Conservation (phyloP, 2,888 invertebrate species). For the Chrysomela aeneicollis region DNA sequence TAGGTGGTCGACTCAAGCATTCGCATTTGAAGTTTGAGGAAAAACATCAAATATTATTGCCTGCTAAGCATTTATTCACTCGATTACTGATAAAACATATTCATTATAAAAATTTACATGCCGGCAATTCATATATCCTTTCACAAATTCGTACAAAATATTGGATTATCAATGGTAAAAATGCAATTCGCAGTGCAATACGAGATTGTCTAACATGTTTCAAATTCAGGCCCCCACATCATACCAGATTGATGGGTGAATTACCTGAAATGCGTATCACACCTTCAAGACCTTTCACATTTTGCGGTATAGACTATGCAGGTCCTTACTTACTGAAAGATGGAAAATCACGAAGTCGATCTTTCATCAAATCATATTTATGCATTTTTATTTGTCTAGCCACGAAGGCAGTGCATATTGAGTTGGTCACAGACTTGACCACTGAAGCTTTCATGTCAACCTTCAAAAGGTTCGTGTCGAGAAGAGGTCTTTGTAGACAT, state of each 20-base stretch:
- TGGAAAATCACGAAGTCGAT: slow-evolving; percentile 39
- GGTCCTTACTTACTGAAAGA: slow-evolving; percentile 26
- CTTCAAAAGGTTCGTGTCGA: slow-evolving; percentile 26
- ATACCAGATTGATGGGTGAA: slow-evolving; percentile 28
- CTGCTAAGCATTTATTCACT: slow-evolving; percentile 30
- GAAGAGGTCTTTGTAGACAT: slow-evolving; percentile 24
- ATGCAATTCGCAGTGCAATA: slow-evolving; percentile 21
- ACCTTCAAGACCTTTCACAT: neutral
- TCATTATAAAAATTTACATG: slow-evolving; percentile 35
- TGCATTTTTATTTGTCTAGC: slow-evolving; percentile 29
- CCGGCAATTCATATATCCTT: slow-evolving; percentile 13
- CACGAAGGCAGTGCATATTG: slow-evolving; percentile 20
- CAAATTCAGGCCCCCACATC: slow-evolving; percentile 16
- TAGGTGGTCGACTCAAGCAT: slow-evolving; percentile 35
- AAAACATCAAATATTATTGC: slow-evolving; percentile 34
- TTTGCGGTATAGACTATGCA: slow-evolving; percentile 20
- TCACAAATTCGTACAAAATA: slow-evolving; percentile 15
- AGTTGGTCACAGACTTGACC: slow-evolving; percentile 25
- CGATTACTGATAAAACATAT: slow-evolving; percentile 30
- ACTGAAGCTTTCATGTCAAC: slow-evolving; percentile 23
- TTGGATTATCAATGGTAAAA: slow-evolving; percentile 31
- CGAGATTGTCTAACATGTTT: slow-evolving; percentile 35
- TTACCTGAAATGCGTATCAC: slow-evolving; percentile 33
- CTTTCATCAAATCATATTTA: slow-evolving; percentile 20
- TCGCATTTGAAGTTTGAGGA: slow-evolving; percentile 20